These are phyloP conservation scores for Anser brachyrhynchus DNA, from an alignment of 2,113 vertebrate species.

Conservation along the genomic window DNA sequence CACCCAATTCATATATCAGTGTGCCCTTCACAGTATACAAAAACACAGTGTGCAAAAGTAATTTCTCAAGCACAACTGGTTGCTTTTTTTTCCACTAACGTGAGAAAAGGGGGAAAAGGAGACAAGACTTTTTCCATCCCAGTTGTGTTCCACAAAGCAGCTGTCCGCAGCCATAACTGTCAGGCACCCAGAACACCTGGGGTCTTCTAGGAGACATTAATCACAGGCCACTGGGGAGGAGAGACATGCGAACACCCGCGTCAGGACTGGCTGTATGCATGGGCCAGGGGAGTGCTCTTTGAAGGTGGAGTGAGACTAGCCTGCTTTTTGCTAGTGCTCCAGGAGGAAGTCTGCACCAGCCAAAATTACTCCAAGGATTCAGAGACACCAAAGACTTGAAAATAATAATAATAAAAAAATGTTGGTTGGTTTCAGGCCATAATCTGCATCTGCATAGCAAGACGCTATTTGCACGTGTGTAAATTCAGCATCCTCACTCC, in stretches of 20 bases:
- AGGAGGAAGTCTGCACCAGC: background rate
- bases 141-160: background rate
- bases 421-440: background rate
- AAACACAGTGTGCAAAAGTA: background rate
- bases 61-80: background rate
- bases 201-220: background rate
- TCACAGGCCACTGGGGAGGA: background rate
- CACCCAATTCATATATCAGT: background rate
- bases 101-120: background rate
- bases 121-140: background rate
- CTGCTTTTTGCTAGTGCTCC: background rate
- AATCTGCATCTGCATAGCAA: conserved; percentile 19
- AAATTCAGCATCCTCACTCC: background rate
- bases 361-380: background rate
- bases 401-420: background rate
- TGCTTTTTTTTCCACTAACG: background rate
- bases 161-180: background rate
- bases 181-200: background rate
- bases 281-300: background rate
- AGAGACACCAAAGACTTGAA: background rate
- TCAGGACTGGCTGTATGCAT: accelerated
- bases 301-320: background rate
- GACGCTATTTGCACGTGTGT: background rate
- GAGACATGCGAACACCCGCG: accelerated
- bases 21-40: background rate